Percentiles rank a stretch among this genome's conserved stretches.
phyloP scores from a whole-genome alignment of 1,140 invertebrate genomes.

The Pristionchus pacificus region DNA sequence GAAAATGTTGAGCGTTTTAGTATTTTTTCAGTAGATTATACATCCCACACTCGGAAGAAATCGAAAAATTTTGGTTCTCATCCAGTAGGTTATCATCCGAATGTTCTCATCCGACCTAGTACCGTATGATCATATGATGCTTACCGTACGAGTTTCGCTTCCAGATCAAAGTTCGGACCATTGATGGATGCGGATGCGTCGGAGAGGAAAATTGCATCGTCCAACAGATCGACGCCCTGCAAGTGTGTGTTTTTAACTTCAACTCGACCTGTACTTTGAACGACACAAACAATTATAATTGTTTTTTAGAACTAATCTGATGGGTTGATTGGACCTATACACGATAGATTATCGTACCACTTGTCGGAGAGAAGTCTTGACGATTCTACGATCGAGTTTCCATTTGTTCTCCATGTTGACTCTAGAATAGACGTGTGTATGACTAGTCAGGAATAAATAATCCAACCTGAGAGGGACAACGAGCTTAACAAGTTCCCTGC shows the following conservation, averaged over 20 bases:
- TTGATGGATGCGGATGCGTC: slow-evolving; percentile 20
- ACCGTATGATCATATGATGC: neutral
- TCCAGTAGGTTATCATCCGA: too few relatives aligned
- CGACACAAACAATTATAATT: slow-evolving; percentile 3
- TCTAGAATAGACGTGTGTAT: neutral
- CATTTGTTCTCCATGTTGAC: slow-evolving; percentile 54
- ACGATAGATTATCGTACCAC: slow-evolving; percentile 30
- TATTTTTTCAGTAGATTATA: too few relatives aligned
- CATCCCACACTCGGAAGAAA: too few relatives aligned
- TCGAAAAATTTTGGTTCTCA: too few relatives aligned
- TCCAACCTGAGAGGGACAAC: slow-evolving; percentile 40
- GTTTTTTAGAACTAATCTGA: too few relatives aligned
- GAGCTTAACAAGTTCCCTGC: slow-evolving; percentile 35
- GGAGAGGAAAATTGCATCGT: slow-evolving; percentile 39
- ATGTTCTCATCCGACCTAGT: too few relatives aligned
- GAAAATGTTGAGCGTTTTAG: too few relatives aligned
- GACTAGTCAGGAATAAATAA: neutral
- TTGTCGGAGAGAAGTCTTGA: slow-evolving; percentile 37
- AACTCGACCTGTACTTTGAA: neutral
- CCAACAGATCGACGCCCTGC: slow-evolving; percentile 41
- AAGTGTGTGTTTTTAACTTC: slow-evolving; percentile 18
- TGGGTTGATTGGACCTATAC: too few relatives aligned
- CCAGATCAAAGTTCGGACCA: slow-evolving; percentile 49
- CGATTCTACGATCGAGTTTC: slow-evolving; percentile 39
- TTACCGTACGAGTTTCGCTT: slow-evolving; percentile 45